phyloP scores from a whole-genome alignment of 2,113 vertebrate species.

The Riparia riparia region DNA sequence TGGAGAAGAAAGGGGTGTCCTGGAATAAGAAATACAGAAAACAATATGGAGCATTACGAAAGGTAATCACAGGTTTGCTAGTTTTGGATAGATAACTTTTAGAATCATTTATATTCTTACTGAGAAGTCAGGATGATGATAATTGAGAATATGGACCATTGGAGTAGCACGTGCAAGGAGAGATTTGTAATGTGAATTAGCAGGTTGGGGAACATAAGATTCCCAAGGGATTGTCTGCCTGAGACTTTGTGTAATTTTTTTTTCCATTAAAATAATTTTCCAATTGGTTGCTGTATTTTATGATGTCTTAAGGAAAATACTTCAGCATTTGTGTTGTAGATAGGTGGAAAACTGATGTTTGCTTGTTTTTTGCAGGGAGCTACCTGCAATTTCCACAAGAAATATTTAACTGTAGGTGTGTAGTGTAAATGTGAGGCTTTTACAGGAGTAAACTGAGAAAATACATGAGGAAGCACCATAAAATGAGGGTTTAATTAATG shows the following conservation, averaged over 20 bases:
- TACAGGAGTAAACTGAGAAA: not conserved
- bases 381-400: not conserved
- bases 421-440: not conserved
- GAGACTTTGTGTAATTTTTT: not conserved
- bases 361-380: not conserved
- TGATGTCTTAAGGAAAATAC: not conserved
- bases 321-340: not conserved
- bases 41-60: conserved; percentile 85
- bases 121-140: not conserved
- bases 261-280: not conserved
- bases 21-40: conserved; percentile 95
- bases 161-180: not conserved
- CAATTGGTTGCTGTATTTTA: not conserved
- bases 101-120: accelerated
- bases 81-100: not conserved
- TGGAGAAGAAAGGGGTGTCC: conserved; percentile 86
- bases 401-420: not conserved
- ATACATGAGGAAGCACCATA: not conserved
- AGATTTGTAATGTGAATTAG: not conserved
- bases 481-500: not conserved
- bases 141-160: not conserved
- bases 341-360: not conserved
- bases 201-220: not conserved
- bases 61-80: conserved; percentile 75
- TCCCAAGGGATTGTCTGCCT: not conserved